Conservation (phyloP, 35 echinoderm and acorn worm species). For the Strongylocentrotus purpuratus region DNA sequence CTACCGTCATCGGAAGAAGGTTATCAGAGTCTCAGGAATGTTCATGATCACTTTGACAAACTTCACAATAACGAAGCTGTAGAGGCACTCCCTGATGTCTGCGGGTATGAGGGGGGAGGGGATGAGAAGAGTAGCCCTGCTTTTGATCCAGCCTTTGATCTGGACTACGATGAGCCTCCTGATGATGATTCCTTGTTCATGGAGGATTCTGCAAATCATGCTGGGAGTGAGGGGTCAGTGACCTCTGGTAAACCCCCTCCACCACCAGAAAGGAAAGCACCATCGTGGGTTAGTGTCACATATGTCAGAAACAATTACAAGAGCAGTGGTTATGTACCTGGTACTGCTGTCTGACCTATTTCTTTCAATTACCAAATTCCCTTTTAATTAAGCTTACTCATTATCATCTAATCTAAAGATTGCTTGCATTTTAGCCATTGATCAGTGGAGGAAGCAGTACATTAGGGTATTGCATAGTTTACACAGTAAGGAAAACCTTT, state of each 20-base stretch:
- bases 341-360: not conserved
- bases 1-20: conserved; percentile 23
- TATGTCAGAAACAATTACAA: not conserved
- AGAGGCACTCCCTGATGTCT: conserved; percentile 34
- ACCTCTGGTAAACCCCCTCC: conserved; percentile 32
- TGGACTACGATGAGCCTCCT: conserved; percentile 70
- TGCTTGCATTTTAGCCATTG: not conserved
- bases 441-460: not conserved
- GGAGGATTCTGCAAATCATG: conserved; percentile 34
- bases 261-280: conserved; percentile 37
- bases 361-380: not conserved
- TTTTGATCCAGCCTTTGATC: conserved; percentile 38
- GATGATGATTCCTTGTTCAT: conserved; percentile 60
- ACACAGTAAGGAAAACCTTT: too few relatives aligned
- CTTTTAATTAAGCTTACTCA: not conserved
- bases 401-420: not conserved
- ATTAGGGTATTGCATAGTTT: too few relatives aligned
- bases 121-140: conserved; percentile 40
- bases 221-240: not conserved
- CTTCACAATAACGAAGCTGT: not conserved
- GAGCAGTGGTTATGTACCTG: not conserved
- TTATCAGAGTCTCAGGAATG: conserved; percentile 40
- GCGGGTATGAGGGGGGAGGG: conserved; percentile 24
- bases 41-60: conserved; percentile 47
- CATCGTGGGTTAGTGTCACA: conserved; percentile 36